phyloP scores from a whole-genome alignment of 2,113 vertebrate genomes.

The Etheostoma spectabile region DNA sequence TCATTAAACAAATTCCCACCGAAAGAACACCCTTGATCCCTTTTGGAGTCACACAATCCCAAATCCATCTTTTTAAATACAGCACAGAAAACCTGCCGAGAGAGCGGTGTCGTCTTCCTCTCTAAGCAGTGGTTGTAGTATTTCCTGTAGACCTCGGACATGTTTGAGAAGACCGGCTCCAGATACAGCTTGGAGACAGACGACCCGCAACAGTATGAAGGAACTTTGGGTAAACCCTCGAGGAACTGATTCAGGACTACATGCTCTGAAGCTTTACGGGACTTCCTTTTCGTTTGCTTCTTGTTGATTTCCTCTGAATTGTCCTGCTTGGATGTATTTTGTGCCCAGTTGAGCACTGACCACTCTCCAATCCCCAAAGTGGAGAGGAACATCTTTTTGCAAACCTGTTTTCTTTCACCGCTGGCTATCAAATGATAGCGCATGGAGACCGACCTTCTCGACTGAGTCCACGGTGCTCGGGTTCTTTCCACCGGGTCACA shows the following conservation, averaged over 20 bases:
- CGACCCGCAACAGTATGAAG: constrained; percentile 21
- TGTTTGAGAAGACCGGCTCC: constrained; percentile 63
- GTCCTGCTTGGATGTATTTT: constrained; percentile 1
- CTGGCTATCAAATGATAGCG: constrained; percentile 42
- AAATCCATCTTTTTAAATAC: constrained; percentile 65
- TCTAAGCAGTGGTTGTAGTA: constrained; percentile 56
- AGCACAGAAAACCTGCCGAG: constrained; percentile 59
- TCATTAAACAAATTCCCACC: constrained; percentile 48
- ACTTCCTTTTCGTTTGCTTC: constrained; percentile 46
- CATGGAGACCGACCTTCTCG: constrained; percentile 51
- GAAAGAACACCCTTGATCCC: constrained; percentile 25
- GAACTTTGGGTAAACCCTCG: constrained; percentile 48
- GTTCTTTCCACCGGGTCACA: constrained; percentile 51
- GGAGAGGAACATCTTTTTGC: constrained; percentile 61
- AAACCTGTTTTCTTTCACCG: constrained; percentile 42
- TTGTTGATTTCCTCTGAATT: constrained; percentile 20
- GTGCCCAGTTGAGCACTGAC: constrained; percentile 59
- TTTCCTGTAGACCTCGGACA: constrained; percentile 58
- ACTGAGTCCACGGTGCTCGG: constrained; percentile 43
- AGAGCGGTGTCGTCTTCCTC: constrained; percentile 22
- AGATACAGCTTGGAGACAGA: constrained; percentile 45
- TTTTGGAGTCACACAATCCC: constrained; percentile 38
- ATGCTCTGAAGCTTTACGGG: constrained; percentile 53
- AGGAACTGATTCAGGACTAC: constrained; percentile 52
- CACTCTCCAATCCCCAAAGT: constrained; percentile 56